Base-by-base conservation (phyloP, 2,888 invertebrate genomes). In the Ochropleura leucogaster region DNA sequence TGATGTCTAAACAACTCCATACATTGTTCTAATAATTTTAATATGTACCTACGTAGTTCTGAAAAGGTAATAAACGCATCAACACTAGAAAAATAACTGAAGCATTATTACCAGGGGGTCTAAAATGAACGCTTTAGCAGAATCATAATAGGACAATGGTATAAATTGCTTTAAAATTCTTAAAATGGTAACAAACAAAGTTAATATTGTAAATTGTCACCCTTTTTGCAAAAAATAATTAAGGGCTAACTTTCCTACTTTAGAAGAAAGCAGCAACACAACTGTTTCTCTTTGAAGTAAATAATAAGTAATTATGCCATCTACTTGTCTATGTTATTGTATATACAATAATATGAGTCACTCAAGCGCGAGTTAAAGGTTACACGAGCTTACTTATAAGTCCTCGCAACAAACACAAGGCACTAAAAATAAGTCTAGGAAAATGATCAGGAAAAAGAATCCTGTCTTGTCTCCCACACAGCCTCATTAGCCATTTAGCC, bases 401-500 rank as follows among this genome's bases (percentile, higher is more conserved):
- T 63, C 14, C 55, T 63, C 3, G 42, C 40, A n/a, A 40, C 51
- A 47, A 51, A 47, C n/a, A 60, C 16, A 12, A 42, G 20, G 49
- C 20, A 18, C 44, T 44, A 30, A 65, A 62, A 68, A 57, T 72
- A 82, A 44, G 9, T 44, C 20, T 9, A 55, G 44, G 65, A 65
- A 53, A 73, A 46, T 1, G 30, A 18, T 60, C 30, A 6, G 53
- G 18, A 42, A 55, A 53, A n/a, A 20, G 18, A 53, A 42, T 7
- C 12, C 40, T 18, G 57, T 20, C 30, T 63, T 7, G 51, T 20
- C 14, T 9, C 16, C 20, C 7, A 18, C 4, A 46, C 42, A 16
- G 9, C 10, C 59, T 70, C 73, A 79, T 74, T 74, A 65, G 4
- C 67, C 9, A 69, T 80, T 71, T 16, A 71, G 10, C 51, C 40